These are phyloP conservation scores for Perizoma flavofasciatum DNA, from an alignment of 2,888 invertebrate species.

Conservation along the genomic window DNA sequence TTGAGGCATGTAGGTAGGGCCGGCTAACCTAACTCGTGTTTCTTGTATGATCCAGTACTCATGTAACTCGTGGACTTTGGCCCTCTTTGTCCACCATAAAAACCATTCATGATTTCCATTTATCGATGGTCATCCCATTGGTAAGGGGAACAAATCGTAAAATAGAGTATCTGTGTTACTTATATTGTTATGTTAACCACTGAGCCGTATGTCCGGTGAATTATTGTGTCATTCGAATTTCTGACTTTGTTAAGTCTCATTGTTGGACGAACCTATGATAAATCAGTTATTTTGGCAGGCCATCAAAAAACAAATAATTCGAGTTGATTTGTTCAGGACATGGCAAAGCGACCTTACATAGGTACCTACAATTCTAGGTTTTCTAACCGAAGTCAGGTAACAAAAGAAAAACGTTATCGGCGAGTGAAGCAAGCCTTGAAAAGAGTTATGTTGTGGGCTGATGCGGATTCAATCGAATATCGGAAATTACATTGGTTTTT, in stretches of 20 bases:
- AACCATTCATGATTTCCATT: constrained; percentile 9
- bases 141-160: constrained; percentile 31
- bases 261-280: not conserved
- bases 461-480: no score
- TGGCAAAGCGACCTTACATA: no score
- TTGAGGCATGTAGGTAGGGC: no score
- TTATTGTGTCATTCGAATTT: constrained; percentile 16
- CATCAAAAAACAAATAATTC: not conserved
- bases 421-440: no score
- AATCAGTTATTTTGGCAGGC: not conserved
- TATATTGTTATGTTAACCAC: constrained; percentile 18
- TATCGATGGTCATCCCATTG: constrained; percentile 28
- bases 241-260: not conserved
- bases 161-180: no score
- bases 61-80: constrained; percentile 13
- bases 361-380: no score
- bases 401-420: no score
- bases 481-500: no score
- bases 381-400: no score
- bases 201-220: constrained; percentile 33
- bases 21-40: not conserved
- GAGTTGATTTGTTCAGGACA: no score
- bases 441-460: no score
- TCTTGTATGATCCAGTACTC: not conserved
- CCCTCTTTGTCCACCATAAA: constrained; percentile 17